Conservation (phyloP, 2,888 invertebrate genomes). For the Sarcophaga carnaria region DNA sequence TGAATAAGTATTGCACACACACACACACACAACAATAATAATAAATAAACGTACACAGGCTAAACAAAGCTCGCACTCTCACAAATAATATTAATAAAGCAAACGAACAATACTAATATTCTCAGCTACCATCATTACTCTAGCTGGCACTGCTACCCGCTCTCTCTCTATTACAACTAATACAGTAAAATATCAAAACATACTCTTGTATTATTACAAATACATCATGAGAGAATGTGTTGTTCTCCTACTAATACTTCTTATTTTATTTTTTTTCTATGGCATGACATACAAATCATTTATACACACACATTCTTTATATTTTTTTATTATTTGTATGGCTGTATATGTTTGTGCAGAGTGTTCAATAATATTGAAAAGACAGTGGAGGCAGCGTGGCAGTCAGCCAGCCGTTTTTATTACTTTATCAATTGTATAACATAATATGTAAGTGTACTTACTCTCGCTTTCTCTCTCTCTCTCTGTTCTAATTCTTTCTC, state of each 20-base stretch:
- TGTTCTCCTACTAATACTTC: constrained; percentile 16
- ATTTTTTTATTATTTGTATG: neutral
- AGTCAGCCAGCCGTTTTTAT: constrained; percentile 61
- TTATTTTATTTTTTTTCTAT: constrained; percentile 6
- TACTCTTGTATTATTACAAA: neutral
- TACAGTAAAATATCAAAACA: neutral
- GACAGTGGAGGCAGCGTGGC: neutral
- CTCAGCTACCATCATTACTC: neutral
- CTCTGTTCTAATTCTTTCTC: neutral
- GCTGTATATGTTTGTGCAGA: constrained; percentile 3
- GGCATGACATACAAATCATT: constrained; percentile 2
- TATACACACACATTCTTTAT: too few relatives aligned
- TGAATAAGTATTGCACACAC: constrained; percentile 65
- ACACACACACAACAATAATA: constrained; percentile 19
- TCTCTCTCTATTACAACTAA: neutral
- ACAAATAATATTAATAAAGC: neutral
- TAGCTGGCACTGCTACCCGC: neutral
- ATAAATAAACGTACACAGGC: constrained; percentile 64
- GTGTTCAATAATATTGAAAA: constrained; percentile 48
- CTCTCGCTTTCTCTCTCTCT: neutral
- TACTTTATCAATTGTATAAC: constrained; percentile 67
- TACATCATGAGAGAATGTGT: neutral
- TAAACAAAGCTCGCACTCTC: constrained; percentile 25
- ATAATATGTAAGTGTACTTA: constrained; percentile 49
- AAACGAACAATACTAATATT: constrained; percentile 7